These are phyloP conservation scores for Erebia palarica DNA, from an alignment of 2,888 invertebrate species.

Conservation along the genomic window DNA sequence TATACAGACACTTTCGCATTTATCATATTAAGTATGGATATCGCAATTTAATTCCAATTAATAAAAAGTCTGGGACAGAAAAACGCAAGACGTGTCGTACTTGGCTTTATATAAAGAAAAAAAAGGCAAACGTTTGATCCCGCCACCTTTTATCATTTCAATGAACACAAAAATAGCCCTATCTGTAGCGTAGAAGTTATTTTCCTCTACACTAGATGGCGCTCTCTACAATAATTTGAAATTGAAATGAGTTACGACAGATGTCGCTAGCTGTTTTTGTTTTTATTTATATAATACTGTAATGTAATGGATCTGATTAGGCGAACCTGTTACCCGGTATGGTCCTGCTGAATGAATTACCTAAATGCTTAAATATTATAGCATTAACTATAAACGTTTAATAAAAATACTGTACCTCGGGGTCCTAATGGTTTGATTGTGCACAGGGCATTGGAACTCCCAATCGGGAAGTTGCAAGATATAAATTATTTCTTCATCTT, in stretches of 20 bases:
- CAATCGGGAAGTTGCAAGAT: slow-evolving; percentile 73
- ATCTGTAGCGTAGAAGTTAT: background rate
- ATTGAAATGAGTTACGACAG: background rate
- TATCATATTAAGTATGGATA: no score
- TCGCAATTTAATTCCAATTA: no score
- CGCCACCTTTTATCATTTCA: background rate
- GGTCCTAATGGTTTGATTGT: slow-evolving; percentile 64
- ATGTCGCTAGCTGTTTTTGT: background rate
- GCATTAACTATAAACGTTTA: background rate
- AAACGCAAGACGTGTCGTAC: no score
- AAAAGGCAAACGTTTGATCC: background rate
- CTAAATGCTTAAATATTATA: background rate
- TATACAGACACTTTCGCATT: no score
- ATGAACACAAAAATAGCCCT: slow-evolving; percentile 14
- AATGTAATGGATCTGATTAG: no score
- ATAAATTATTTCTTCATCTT: slow-evolving; percentile 72
- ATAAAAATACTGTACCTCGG: slow-evolving; percentile 58
- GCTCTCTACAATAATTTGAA: background rate
- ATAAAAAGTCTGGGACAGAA: no score
- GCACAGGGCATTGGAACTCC: slow-evolving; percentile 68
- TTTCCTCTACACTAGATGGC: background rate
- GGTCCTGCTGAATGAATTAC: no score
- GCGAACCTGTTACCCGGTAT: no score
- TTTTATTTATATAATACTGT: no score
- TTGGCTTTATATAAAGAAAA: no score